Evolutionary conservation across 1,140 invertebrate genomes (phyloP), one percentile per base, ranked within the genome.

Genomic region (Mylabris phalerata): DNA sequence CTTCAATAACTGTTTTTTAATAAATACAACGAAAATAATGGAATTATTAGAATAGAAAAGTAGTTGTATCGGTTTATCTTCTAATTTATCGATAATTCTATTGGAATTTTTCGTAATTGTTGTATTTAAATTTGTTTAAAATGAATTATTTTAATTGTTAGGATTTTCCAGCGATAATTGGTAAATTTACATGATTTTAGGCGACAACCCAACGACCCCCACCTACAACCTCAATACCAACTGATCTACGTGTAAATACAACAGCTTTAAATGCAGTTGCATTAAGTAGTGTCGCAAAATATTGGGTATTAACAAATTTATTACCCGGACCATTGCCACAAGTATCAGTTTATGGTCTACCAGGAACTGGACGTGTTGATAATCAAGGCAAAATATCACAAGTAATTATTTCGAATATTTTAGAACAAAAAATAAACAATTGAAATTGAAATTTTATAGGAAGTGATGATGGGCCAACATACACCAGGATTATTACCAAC

Each of bases 301-400:
- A 83, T 67, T 84, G 82, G 82, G 82, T 84, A 61, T 77, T 84
- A 69, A 84, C 82, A 50, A 84, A 83, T 75, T 71, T 84, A 48
- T 79, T 84, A 65, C 81, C 82, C 19, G 79, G 81, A 26, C 80
- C 80, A 7, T 74, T 84, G 66, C 80, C 81, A 39, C 82, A 84
- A 75, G 81, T 84, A 25, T 80, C 79, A n/a, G 79, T 81, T 26
- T 82, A 82, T 66, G 79, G 80, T 7, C 64, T 81, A 46, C 78
- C 80, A n/a, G 78, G 77, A 46, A 57, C 74, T n/a, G 67, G 76
- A 4, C 72, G 76, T 43, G 75, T 77, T 62, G 80, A 82, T 72
- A 68, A 68, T 46, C 80, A 80, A 75, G 79, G 79, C 58, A 82
- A 82, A 73, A 73, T 80, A 48, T 73, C 78, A 10, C 80, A 81